A percentile compares a stretch with the other conserved stretches of the same genome.
phyloP scores from a whole-genome alignment of 2,888 invertebrate genomes.

The Alviniconcha strummeri region DNA sequence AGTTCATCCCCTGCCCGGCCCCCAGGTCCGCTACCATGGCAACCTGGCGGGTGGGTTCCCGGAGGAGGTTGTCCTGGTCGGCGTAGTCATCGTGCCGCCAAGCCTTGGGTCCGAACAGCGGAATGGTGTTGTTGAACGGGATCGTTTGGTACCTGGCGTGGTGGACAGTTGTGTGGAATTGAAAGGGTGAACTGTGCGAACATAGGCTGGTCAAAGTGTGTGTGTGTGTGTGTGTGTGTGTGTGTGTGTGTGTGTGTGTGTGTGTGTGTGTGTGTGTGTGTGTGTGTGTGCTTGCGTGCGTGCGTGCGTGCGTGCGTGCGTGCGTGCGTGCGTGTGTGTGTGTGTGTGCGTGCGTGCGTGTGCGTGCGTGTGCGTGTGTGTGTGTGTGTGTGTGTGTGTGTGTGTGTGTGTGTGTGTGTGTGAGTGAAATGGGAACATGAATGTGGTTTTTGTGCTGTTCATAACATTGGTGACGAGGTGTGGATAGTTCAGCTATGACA shows the following conservation, averaged over 20 bases:
- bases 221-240: not conserved
- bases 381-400: slow-evolving; percentile 15
- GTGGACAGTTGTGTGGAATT: not conserved
- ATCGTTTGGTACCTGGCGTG: slow-evolving; percentile 75
- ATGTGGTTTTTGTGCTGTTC: not conserved
- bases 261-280: not conserved
- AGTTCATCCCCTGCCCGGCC: slow-evolving; percentile 88
- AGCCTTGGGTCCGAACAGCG: slow-evolving; percentile 93
- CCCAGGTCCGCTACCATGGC: slow-evolving; percentile 77
- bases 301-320: too few relatives aligned
- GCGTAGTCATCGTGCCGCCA: slow-evolving; percentile 75
- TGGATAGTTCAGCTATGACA: too few relatives aligned
- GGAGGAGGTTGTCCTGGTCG: slow-evolving; percentile 93
- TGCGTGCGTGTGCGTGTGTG: not conserved
- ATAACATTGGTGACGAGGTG: too few relatives aligned
- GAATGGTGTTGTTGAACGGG: slow-evolving; percentile 92
- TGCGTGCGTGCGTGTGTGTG: too few relatives aligned
- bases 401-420: slow-evolving; percentile 1
- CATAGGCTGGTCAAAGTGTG: not conserved
- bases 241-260: not conserved
- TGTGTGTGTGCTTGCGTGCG: too few relatives aligned
- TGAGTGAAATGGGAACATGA: not conserved
- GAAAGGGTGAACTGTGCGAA: not conserved
- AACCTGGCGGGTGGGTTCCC: slow-evolving; percentile 92
- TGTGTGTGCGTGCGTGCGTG: too few relatives aligned